These are phyloP conservation scores for Cyclargus thomasi DNA, from an alignment of 1,140 invertebrate species.

Conservation along the genomic window DNA sequence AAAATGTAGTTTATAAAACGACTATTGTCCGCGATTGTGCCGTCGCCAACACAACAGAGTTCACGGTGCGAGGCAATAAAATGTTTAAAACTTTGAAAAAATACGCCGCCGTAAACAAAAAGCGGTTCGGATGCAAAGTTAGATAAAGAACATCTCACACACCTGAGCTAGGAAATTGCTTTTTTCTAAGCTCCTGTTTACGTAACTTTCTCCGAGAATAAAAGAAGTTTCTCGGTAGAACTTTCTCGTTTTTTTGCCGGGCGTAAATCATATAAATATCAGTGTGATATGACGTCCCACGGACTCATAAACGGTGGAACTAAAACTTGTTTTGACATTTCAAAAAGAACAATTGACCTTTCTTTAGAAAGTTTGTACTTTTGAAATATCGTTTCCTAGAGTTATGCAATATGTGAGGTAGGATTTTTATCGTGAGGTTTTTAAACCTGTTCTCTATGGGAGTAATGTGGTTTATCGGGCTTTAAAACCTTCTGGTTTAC, in stretches of 20 bases:
- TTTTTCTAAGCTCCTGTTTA: slow-evolving; percentile 74
- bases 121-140: slow-evolving; percentile 73
- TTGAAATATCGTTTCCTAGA: background rate
- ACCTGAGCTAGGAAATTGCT: slow-evolving; percentile 75
- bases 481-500: background rate
- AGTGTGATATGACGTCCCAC: slow-evolving; percentile 50
- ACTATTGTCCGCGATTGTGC: slow-evolving; percentile 59
- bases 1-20: slow-evolving; percentile 41
- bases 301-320: slow-evolving; percentile 50
- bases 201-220: slow-evolving; percentile 72
- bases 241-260: slow-evolving; percentile 61
- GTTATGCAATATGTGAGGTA: background rate
- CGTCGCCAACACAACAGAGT: slow-evolving; percentile 49
- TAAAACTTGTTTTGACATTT: slow-evolving; percentile 63
- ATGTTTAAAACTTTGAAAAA: slow-evolving; percentile 74
- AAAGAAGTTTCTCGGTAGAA: slow-evolving; percentile 71
- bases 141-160: slow-evolving; percentile 75
- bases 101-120: slow-evolving; percentile 69
- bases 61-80: slow-evolving; percentile 68
- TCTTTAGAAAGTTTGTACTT: slow-evolving; percentile 18
- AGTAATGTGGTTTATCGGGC: no score
- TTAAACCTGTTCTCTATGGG: background rate
- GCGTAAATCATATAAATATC: slow-evolving; percentile 57
- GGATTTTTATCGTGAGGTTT: background rate
- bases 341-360: slow-evolving; percentile 20